Conservation (phyloP, 2,113 vertebrate species). For the Caracal caracal region DNA sequence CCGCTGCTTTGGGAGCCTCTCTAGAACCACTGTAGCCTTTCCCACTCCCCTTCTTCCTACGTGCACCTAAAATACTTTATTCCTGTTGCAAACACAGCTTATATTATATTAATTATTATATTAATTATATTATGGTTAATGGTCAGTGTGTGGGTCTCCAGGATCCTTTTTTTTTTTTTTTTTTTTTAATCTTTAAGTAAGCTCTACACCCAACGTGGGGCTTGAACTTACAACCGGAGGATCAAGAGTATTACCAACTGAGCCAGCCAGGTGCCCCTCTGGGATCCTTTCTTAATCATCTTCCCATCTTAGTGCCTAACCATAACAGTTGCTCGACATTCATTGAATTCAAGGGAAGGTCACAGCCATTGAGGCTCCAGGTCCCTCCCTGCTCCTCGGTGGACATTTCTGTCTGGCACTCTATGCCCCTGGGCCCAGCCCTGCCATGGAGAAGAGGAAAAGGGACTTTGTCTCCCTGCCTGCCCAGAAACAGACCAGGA, state of each 20-base stretch:
- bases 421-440: neutral
- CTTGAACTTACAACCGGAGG: neutral
- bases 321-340: neutral
- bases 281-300: neutral
- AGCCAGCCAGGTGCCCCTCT: neutral
- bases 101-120: neutral
- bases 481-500: conserved; percentile 37
- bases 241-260: neutral
- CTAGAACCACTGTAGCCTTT: neutral
- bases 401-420: neutral
- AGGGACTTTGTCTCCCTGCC: neutral
- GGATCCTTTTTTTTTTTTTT: neutral
- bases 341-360: neutral
- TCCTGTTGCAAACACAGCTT: neutral
- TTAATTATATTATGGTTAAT: neutral
- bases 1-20: neutral
- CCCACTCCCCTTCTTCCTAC: neutral
- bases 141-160: neutral
- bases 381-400: neutral
- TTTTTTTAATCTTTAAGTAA: neutral
- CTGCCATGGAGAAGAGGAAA: neutral
- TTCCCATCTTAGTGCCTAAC: neutral
- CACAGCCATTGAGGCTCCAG: neutral
- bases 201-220: neutral
- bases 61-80: neutral